Base-by-base conservation (phyloP, 2,797 vertebrate species). In the Takifugu rubripes region DNA sequence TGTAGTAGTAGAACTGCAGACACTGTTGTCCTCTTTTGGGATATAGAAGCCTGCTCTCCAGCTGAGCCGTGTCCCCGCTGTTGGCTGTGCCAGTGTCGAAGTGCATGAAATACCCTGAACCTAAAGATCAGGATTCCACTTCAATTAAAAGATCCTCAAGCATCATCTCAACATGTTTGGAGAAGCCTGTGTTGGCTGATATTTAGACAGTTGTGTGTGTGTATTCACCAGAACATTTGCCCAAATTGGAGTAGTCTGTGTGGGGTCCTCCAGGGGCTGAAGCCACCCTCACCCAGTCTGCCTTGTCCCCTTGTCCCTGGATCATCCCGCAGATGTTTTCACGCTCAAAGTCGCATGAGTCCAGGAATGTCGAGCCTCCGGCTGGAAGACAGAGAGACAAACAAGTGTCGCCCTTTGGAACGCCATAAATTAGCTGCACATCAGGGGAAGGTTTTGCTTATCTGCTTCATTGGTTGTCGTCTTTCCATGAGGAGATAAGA, bases 241-340 rank as follows among this genome's bases (percentile, higher is more conserved):
- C 95, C 91, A 93, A 81, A 71, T 91, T 92, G 50, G 93, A 94
- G 74, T 95, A 92, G 84, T 99, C 94, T 0, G 63, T 91, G 50
- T 61, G 27, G 0, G 95, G 96, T 3, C 94, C 93, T 12, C 82
- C 69, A 0, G 74, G 24, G 47, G 75, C 85, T 16, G 45, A 42
- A 29, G 80, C 63, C 26, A 94, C 65, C 21, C 80, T 82, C 1
- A 75, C 59, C 96, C 96, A 98, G 49, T 93, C 90, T 1, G 61
- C 80, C 36, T 25, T 72, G 65, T 91, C 88, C 0, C 16, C 85
- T 66, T 85, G 74, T 65, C 91, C 91, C 87, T 98, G 95, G 83
- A 95, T 86, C 94, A 97, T 96, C 11, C 96, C 95, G 52, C 96
- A 97, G 50, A 97, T 91, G 61, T 95, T 97, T 70, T 93, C 93